Base-by-base conservation (phyloP, 2,113 vertebrate genomes). In the Rhinopomastus cyanomelas region DNA sequence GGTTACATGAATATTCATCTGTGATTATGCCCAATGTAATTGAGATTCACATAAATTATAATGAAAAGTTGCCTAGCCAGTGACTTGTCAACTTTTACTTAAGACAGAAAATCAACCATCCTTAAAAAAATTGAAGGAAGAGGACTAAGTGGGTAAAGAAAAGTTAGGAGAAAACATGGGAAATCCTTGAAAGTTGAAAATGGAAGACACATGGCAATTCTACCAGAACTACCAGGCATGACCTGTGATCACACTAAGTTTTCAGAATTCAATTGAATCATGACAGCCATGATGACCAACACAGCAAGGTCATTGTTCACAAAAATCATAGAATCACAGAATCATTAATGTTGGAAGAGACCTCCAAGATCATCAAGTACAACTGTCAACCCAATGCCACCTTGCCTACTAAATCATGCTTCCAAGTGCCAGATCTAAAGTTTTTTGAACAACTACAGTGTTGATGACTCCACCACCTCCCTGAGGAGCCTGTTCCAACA, bases 1-100 rank as follows among this genome's bases (percentile, higher is more conserved):
- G 76, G 92, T 95, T 93, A 86, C 90, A 93, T 75, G 69, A 94
- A 91, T 95, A 73, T 86, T 94, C 75, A 62, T 88, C 51, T 89
- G 59, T 68, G 79, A 96, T 89, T 79, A 73, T 2, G 3, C 59
- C 36, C 51, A 94, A 22, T 55, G 69, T 72, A 86, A 92, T 37
- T 87, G 78, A 84, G 16, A 81, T 88, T 88, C 89, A 90, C 37
- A 82, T 62, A 92, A 87, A 87, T 89, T 69, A 51, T 66, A 66
- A 76, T 44, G 81, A 85, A 87, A 85, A 89, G 64, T 25, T 92
- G 44, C 37, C 62, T 76, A 73, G 30, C 60, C 75, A 80, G 87
- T 30, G 29, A 73, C 52, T 46, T 46, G 48, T 22, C 48, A 62
- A 26, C 51, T 44, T 87, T 72, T 87, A 53, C 36, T 17, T 90